Percentiles rank a stretch among this genome's conserved stretches.
phyloP scores from a whole-genome alignment of 2,797 vertebrate species.

The Ambastaia sidthimunki region DNA sequence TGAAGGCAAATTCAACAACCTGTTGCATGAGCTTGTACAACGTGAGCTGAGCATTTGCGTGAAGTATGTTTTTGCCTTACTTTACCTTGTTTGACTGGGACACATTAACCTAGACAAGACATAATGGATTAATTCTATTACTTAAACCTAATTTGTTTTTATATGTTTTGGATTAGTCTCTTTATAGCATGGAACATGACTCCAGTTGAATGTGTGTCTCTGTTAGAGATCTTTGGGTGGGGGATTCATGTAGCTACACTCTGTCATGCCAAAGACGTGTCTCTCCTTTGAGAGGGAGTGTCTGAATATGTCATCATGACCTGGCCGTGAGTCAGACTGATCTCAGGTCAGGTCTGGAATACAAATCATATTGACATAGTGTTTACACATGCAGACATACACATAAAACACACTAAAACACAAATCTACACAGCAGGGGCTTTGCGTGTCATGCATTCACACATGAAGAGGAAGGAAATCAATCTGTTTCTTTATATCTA shows the following conservation, averaged over 20 bases:
- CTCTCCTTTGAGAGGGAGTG: slow-evolving; percentile 55
- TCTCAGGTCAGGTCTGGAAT: slow-evolving; percentile 72
- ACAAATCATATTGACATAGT: slow-evolving; percentile 67
- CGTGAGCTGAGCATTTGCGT: too few species aligned
- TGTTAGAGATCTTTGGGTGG: slow-evolving; percentile 30
- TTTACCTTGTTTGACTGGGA: background rate
- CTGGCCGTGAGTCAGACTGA: slow-evolving; percentile 57
- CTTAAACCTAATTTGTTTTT: slow-evolving; percentile 38
- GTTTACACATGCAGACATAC: slow-evolving; percentile 1
- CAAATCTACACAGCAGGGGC: slow-evolving; percentile 49
- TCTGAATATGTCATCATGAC: slow-evolving; percentile 78
- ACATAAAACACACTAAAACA: background rate
- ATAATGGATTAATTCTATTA: slow-evolving; percentile 28
- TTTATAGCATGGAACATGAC: slow-evolving; percentile 12
- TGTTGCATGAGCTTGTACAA: background rate
- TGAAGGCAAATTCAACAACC: background rate
- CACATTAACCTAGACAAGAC: slow-evolving; percentile 1
- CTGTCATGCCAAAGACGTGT: slow-evolving; percentile 61
- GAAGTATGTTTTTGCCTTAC: background rate
- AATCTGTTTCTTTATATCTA: slow-evolving; percentile 52
- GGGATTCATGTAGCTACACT: slow-evolving; percentile 57
- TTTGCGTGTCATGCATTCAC: slow-evolving; percentile 45
- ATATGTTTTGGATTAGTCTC: slow-evolving; percentile 32
- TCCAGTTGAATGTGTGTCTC: slow-evolving; percentile 44
- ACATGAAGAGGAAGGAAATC: slow-evolving; percentile 28